Evolutionary conservation across 2,888 invertebrate genomes (phyloP).

Genomic region (Metellina segmentata): DNA sequence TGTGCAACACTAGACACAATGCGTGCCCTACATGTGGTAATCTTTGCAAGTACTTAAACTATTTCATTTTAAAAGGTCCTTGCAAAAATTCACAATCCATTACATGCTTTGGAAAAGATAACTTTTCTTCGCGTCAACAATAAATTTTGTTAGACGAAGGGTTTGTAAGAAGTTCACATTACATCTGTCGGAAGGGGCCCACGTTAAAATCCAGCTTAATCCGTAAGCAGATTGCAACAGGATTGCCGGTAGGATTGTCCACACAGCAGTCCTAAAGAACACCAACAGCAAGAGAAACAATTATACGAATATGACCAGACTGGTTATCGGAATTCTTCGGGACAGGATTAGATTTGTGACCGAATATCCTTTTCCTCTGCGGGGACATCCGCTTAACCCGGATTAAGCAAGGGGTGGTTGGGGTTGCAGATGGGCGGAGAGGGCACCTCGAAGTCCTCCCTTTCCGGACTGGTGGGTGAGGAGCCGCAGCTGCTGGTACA

Average conservation of each 20-base stretch:
- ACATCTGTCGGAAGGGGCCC: too few species aligned
- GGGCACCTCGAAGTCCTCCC: constrained; percentile 55
- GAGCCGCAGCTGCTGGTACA: constrained; percentile 62
- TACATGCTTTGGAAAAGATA: too few species aligned
- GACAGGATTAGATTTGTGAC: background rate
- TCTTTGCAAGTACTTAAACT: too few species aligned
- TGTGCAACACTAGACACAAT: too few species aligned
- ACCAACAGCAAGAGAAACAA: constrained; percentile 3
- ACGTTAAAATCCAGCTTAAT: too few species aligned
- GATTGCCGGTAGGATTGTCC: background rate
- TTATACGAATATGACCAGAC: constrained; percentile 66
- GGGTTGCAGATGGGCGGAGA: constrained; percentile 27
- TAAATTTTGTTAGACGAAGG: too few species aligned
- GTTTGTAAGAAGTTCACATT: too few species aligned
- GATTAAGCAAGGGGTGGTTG: constrained; percentile 47
- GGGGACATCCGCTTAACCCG: constrained; percentile 24
- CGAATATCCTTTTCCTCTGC: background rate
- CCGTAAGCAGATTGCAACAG: too few species aligned
- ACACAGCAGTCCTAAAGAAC: background rate
- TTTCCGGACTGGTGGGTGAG: constrained; percentile 46
- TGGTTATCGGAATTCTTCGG: constrained; percentile 21
- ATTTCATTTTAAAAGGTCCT: too few species aligned
- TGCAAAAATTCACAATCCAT: too few species aligned
- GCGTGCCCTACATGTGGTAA: too few species aligned
- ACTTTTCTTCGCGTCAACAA: too few species aligned